A percentile compares a stretch with the other conserved stretches of the same genome.
phyloP scores from a whole-genome alignment of 2,888 invertebrate species.

The Ormyrus rosae region DNA sequence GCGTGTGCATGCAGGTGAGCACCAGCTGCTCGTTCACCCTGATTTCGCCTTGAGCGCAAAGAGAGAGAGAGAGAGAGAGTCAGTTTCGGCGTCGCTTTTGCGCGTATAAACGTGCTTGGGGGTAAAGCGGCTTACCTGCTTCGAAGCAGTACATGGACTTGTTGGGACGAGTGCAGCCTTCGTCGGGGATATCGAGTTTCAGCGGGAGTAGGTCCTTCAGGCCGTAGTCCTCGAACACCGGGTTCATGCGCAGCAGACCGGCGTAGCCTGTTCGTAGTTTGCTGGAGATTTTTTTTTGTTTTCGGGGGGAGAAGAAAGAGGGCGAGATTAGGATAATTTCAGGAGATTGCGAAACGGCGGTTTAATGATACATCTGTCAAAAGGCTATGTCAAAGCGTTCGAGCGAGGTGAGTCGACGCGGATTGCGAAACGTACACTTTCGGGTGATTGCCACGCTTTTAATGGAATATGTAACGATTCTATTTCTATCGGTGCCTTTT shows the following conservation, averaged over 20 bases:
- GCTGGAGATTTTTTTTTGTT: slow-evolving; percentile 73
- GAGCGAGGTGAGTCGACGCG: neutral
- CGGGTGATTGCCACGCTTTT: neutral
- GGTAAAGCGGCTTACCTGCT: slow-evolving; percentile 80
- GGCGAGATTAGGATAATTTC: neutral
- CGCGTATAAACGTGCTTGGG: too few species aligned
- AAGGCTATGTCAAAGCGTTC: neutral
- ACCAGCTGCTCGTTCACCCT: slow-evolving; percentile 94
- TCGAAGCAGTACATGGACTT: slow-evolving; percentile 95
- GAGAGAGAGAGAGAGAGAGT: too few species aligned
- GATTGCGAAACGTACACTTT: neutral
- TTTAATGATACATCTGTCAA: slow-evolving; percentile 1
- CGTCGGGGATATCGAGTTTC: slow-evolving; percentile 92
- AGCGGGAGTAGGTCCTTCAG: slow-evolving; percentile 91
- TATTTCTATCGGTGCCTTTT: neutral
- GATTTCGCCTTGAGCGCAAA: slow-evolving; percentile 84
- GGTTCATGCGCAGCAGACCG: slow-evolving; percentile 91
- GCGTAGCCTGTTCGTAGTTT: slow-evolving; percentile 89
- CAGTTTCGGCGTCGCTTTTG: too few species aligned
- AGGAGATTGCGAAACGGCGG: neutral
- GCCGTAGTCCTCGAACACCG: slow-evolving; percentile 90
- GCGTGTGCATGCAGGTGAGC: slow-evolving; percentile 92
- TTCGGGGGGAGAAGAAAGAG: too few species aligned
- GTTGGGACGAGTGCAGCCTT: slow-evolving; percentile 93
- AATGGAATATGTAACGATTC: neutral